Percentiles rank a stretch among this genome's conserved stretches.
phyloP scores from a whole-genome alignment of 2,113 vertebrate species.

The Leuciscus idus region DNA sequence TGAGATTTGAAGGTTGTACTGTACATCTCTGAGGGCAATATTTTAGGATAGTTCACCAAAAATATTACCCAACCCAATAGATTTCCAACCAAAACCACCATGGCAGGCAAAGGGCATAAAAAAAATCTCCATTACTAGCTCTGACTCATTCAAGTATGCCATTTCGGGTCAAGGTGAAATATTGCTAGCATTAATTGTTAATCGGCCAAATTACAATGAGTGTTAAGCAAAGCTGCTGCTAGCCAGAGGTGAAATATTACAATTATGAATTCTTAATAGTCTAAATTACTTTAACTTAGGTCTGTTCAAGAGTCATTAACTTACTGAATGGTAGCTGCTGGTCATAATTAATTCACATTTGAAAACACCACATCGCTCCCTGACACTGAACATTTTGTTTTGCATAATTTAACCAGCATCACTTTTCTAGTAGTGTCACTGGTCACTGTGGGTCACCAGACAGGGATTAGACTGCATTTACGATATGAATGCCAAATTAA shows the following conservation, averaged over 20 bases:
- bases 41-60: background rate
- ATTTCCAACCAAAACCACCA: background rate
- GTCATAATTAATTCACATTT: constrained; percentile 47
- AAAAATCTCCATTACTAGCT: background rate
- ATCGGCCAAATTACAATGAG: constrained; percentile 32
- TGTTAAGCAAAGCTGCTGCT: constrained; percentile 20
- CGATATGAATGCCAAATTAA: constrained; percentile 28
- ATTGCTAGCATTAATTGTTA: constrained; percentile 31
- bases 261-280: constrained; percentile 54
- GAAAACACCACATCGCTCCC: constrained; percentile 30
- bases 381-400: constrained; percentile 44
- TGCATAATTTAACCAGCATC: constrained; percentile 49
- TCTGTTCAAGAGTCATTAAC: constrained; percentile 54
- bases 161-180: constrained; percentile 34
- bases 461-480: constrained; percentile 4
- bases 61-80: background rate
- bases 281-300: constrained; percentile 53
- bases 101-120: too few relatives aligned
- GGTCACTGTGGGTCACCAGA: constrained; percentile 43
- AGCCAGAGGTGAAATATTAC: constrained; percentile 47
- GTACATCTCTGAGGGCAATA: background rate
- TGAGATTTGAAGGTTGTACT: background rate
- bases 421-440: constrained; percentile 29
- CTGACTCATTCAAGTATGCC: background rate
- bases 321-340: constrained; percentile 24